These are phyloP conservation scores for Notocelia uddmanniana DNA, from an alignment of 2,888 invertebrate genomes.

Conservation along the genomic window DNA sequence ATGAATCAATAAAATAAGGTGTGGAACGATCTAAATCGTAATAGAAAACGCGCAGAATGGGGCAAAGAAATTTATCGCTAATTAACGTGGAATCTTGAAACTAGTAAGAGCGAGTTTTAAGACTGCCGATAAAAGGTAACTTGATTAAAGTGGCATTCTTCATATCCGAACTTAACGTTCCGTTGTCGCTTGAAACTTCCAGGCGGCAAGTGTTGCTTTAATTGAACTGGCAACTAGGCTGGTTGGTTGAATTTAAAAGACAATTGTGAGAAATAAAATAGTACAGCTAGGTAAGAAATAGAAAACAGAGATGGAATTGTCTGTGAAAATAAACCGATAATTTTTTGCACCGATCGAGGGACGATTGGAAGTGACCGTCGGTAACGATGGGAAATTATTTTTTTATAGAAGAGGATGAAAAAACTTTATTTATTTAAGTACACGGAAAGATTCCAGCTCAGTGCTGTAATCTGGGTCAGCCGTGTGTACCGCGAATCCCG, in stretches of 20 bases:
- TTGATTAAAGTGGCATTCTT: conserved; percentile 41
- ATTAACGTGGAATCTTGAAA: conserved; percentile 33
- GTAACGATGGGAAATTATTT: background rate
- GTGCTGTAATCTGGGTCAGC: conserved; percentile 62
- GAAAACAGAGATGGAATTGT: conserved; percentile 18
- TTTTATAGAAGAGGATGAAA: conserved; percentile 16
- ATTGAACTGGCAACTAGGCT: conserved; percentile 27
- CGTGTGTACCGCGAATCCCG: conserved; percentile 59
- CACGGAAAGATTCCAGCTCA: conserved; percentile 42
- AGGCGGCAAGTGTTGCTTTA: conserved; percentile 38
- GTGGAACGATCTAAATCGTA: conserved; percentile 10
- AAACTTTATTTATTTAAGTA: conserved; percentile 30
- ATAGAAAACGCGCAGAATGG: conserved; percentile 9
- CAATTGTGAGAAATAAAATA: conserved; percentile 34
- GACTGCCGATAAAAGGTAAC: conserved; percentile 34
- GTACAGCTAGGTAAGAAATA: conserved; percentile 7
- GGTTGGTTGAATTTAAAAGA: conserved; percentile 32
- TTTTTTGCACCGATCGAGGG: conserved; percentile 11
- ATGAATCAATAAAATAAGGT: conserved; percentile 31
- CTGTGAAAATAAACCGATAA: conserved; percentile 15
- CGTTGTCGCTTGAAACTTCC: conserved; percentile 27
- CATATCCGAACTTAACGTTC: conserved; percentile 30
- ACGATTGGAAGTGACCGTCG: conserved; percentile 13
- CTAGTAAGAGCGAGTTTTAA: conserved; percentile 30
- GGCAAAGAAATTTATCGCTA: conserved; percentile 25